Conservation (phyloP, 2,797 vertebrate genomes). For the Macropus fuliginosus region DNA sequence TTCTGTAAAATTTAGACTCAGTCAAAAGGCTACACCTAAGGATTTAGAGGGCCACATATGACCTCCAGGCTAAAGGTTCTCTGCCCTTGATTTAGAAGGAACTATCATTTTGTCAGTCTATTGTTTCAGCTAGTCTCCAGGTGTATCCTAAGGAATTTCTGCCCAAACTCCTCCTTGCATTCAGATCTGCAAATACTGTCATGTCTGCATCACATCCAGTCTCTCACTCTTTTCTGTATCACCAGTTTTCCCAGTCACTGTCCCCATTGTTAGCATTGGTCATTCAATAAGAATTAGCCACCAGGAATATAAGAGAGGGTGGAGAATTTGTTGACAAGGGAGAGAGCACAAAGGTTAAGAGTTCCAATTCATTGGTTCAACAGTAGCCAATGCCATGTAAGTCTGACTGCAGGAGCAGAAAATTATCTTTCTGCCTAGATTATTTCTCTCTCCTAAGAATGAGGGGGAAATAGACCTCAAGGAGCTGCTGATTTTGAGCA, state of each 20-base stretch:
- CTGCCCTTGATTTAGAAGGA: not conserved
- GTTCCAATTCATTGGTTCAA: not conserved
- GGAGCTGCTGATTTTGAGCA: not conserved
- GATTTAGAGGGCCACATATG: no score
- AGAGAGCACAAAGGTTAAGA: not conserved
- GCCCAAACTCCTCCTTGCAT: not conserved
- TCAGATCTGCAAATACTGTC: not conserved
- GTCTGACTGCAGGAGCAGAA: not conserved
- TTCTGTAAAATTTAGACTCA: no score
- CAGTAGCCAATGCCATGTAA: not conserved
- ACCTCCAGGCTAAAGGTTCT: no score
- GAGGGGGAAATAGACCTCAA: not conserved
- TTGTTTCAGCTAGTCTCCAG: not conserved
- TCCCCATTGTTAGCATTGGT: not conserved
- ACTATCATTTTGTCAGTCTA: not conserved
- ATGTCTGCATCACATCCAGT: rapidly evolving
- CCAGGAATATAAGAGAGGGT: not conserved
- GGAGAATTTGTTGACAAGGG: not conserved
- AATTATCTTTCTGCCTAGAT: not conserved
- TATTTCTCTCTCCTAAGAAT: not conserved
- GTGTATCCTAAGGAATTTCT: not conserved
- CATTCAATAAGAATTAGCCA: not conserved
- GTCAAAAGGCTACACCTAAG: no score
- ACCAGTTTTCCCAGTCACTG: not conserved
- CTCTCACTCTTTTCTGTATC: not conserved